A percentile compares a stretch with the other conserved stretches of the same genome.
Evolutionary conservation across 2,888 invertebrate genomes (phyloP).

Genomic region (Tipula lateralis): DNA sequence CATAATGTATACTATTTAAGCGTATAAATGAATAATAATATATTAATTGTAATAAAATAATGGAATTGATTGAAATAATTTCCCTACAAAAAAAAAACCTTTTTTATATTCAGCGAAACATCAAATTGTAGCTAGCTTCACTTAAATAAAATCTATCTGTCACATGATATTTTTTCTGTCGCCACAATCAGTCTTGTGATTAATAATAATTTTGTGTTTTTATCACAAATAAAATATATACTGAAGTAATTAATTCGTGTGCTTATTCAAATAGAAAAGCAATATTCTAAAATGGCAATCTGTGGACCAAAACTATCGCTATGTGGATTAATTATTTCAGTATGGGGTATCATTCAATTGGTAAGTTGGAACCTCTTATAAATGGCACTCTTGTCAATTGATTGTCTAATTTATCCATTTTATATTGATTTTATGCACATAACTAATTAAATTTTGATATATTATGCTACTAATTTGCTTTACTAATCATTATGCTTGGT

Average conservation of each 20-base stretch:
- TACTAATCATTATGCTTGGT: neutral
- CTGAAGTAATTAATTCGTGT: neutral
- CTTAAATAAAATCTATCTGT: neutral
- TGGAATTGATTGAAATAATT: too few relatives aligned
- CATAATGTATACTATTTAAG: too few relatives aligned
- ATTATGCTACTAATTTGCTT: neutral
- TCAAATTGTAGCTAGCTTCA: neutral
- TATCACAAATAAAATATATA: neutral
- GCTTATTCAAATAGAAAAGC: neutral
- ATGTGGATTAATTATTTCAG: slow-evolving; percentile 83
- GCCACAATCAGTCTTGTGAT: slow-evolving; percentile 29
- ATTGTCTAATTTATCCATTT: neutral
- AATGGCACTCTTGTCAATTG: neutral
- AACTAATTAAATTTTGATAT: neutral
- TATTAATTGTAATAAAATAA: too few relatives aligned
- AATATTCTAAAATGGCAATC: slow-evolving; percentile 57
- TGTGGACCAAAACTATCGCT: slow-evolving; percentile 91
- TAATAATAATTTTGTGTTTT: neutral
- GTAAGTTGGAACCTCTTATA: slow-evolving; percentile 55
- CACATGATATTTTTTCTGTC: slow-evolving; percentile 7
- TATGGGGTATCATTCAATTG: slow-evolving; percentile 93
- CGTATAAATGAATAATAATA: too few relatives aligned
- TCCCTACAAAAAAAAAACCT: neutral
- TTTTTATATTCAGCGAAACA: neutral
- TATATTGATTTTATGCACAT: neutral